Evolutionary conservation across 2,113 vertebrate species (phyloP).

Genomic region (Pituophis catenifer): DNA sequence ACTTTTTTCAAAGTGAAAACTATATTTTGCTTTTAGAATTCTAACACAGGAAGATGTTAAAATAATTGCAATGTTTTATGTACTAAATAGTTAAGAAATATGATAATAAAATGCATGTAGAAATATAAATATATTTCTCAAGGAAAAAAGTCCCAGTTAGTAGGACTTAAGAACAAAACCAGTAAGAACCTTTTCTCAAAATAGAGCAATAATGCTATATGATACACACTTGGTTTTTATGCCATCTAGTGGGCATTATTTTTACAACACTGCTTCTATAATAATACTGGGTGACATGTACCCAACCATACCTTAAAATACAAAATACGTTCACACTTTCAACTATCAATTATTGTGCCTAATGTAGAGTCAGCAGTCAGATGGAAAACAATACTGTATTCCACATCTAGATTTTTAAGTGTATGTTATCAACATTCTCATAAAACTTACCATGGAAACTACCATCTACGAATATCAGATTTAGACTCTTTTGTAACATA

Average conservation of each 20-base stretch:
- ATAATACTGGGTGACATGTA: not conserved
- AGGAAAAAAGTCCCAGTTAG: not conserved
- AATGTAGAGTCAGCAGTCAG: not conserved
- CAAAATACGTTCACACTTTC: not conserved
- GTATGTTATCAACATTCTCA: not conserved
- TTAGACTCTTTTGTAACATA: not conserved
- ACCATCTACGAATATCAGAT: not conserved
- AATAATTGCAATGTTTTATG: not conserved
- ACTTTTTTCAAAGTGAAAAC: not conserved
- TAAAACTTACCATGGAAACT: not conserved
- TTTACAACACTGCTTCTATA: not conserved
- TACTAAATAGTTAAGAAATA: not conserved
- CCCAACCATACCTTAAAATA: not conserved
- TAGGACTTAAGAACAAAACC: not conserved
- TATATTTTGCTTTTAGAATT: not conserved
- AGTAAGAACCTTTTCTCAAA: not conserved
- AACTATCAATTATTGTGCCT: not conserved
- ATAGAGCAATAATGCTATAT: rapidly evolving
- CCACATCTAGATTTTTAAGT: not conserved
- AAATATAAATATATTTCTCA: not conserved
- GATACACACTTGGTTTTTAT: conserved; percentile 2
- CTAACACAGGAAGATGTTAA: not conserved
- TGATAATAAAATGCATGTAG: not conserved
- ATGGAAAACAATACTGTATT: not conserved
- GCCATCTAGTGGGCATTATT: conserved; percentile 53